Percentiles rank a stretch among this genome's conserved stretches.
These are phyloP conservation scores for Rhyzopertha dominica DNA, from an alignment of 1,140 invertebrate genomes.

Conservation along the genomic window DNA sequence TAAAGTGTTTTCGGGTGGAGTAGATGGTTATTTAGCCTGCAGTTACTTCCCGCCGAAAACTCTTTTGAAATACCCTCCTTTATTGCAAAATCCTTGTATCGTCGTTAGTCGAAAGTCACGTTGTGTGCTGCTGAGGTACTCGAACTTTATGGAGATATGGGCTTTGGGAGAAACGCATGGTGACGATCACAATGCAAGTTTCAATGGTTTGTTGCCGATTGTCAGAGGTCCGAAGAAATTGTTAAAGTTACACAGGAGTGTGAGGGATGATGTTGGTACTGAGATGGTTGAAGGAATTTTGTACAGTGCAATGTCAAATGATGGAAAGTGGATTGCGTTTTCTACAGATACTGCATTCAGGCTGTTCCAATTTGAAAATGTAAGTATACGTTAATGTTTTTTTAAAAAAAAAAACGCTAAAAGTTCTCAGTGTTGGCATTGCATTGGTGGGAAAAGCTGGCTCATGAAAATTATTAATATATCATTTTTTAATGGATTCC, in stretches of 20 bases:
- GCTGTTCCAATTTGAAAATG: conserved; percentile 60
- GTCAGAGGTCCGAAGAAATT: conserved; percentile 59
- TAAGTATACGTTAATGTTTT: conserved; percentile 36
- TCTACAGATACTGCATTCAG: conserved; percentile 62
- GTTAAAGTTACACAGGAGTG: conserved; percentile 49
- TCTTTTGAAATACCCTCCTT: conserved; percentile 65
- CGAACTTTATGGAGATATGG: conserved; percentile 61
- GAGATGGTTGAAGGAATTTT: conserved; percentile 59
- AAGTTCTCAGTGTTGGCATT: too few relatives aligned
- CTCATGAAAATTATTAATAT: too few relatives aligned
- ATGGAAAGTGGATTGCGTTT: conserved; percentile 67
- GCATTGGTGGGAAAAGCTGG: too few relatives aligned
- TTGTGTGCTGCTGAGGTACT: conserved; percentile 63
- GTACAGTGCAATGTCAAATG: conserved; percentile 61
- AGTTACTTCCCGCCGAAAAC: conserved; percentile 60
- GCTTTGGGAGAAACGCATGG: conserved; percentile 32
- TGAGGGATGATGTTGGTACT: conserved; percentile 42
- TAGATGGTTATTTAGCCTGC: conserved; percentile 69
- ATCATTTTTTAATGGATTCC: too few relatives aligned
- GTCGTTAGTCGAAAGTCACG: conserved; percentile 53
- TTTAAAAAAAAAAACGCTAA: too few relatives aligned
- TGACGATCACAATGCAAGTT: conserved; percentile 26
- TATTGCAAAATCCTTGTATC: conserved; percentile 59
- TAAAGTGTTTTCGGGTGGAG: conserved; percentile 71
- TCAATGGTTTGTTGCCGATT: conserved; percentile 27